Evolutionary conservation across 2,797 vertebrate genomes (phyloP).

Genomic region (Acomys russatus): DNA sequence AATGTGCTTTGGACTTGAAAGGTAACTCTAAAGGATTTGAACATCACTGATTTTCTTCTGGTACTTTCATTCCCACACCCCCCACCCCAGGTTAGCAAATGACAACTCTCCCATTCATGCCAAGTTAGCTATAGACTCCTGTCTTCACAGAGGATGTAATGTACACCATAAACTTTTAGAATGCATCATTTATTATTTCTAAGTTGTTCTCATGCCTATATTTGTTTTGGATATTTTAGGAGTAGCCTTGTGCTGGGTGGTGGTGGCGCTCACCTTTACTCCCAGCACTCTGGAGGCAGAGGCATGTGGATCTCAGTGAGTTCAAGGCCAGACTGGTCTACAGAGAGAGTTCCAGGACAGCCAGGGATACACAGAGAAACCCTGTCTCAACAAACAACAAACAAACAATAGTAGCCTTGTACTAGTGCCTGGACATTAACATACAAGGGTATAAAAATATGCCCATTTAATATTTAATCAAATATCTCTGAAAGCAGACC

Average conservation of each 20-base stretch:
- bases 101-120: neutral
- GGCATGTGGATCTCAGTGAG: neutral
- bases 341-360: neutral
- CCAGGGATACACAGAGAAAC: neutral
- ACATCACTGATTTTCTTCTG: neutral
- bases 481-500: neutral
- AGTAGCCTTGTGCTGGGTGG: rapidly evolving
- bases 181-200: neutral
- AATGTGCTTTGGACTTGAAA: slow-evolving; percentile 30
- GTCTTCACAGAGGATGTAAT: neutral
- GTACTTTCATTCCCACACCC: neutral
- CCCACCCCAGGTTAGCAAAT: neutral
- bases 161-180: neutral
- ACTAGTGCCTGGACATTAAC: neutral
- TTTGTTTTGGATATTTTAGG: slow-evolving; percentile 35
- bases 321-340: neutral
- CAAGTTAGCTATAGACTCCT: neutral
- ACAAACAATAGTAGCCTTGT: neutral
- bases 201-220: neutral
- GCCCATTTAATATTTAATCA: neutral
- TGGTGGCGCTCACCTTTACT: neutral
- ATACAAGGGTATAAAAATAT: neutral
- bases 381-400: too few relatives aligned
- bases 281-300: neutral
- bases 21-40: neutral